phyloP scores from a whole-genome alignment of 2,113 vertebrate genomes.

The Hippocampus barbouri region DNA sequence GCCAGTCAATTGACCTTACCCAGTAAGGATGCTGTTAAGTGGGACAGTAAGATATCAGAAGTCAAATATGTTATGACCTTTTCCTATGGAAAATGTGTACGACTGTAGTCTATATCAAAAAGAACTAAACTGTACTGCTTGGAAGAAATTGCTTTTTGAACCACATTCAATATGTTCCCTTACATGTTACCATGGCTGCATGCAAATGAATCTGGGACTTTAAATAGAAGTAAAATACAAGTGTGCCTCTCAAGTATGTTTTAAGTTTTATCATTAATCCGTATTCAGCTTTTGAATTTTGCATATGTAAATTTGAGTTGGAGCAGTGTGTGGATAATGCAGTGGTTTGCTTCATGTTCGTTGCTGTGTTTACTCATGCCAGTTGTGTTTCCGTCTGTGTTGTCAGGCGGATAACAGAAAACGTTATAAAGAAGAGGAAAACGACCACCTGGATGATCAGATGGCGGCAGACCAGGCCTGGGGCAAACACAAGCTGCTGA shows the following conservation, averaged over 20 bases:
- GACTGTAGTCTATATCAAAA: neutral
- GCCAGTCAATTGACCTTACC: neutral
- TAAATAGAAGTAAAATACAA: slow-evolving; percentile 1
- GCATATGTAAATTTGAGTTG: neutral
- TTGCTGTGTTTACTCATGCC: neutral
- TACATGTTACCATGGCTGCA: slow-evolving; percentile 29
- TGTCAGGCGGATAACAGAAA: slow-evolving; percentile 91
- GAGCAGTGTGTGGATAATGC: neutral
- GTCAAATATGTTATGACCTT: neutral
- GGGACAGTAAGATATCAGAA: neutral
- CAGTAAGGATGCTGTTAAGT: neutral
- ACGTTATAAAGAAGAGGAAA: slow-evolving; percentile 91
- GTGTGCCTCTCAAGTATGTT: neutral
- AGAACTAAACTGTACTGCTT: neutral
- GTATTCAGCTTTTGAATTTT: neutral
- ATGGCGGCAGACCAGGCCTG: slow-evolving; percentile 87
- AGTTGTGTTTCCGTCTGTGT: slow-evolving; percentile 8
- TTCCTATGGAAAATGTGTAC: neutral
- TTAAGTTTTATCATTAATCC: neutral
- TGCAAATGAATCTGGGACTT: slow-evolving; percentile 21
- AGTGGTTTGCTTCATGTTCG: neutral
- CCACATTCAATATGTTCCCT: neutral
- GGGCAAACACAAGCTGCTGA: slow-evolving; percentile 93
- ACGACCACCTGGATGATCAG: slow-evolving; percentile 86
- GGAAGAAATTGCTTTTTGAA: neutral